These are phyloP conservation scores for Meriones psammophilus DNA, from an alignment of 2,797 vertebrate genomes.

Conservation along the genomic window DNA sequence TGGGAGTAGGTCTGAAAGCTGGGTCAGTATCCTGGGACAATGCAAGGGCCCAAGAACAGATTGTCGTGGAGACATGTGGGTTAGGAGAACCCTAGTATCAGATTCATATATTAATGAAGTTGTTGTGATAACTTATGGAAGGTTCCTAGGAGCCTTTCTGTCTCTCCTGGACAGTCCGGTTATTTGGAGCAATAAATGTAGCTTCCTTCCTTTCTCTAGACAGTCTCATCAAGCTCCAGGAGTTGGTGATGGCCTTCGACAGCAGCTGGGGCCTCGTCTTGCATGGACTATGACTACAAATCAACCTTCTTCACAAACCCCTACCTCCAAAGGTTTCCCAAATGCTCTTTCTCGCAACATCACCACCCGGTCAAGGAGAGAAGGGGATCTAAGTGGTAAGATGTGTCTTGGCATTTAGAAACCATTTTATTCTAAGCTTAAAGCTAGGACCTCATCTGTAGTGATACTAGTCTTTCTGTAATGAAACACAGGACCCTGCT, in stretches of 20 bases:
- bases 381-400: slow-evolving; percentile 91
- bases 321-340: slow-evolving; percentile 91
- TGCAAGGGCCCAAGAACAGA: background rate
- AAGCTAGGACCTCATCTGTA: background rate
- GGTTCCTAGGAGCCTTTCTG: background rate
- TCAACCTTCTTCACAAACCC: slow-evolving; percentile 90
- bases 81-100: fast-evolving
- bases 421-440: background rate
- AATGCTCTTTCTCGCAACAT: slow-evolving; percentile 87
- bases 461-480: background rate
- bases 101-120: background rate
- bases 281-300: slow-evolving; percentile 93
- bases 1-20: background rate
- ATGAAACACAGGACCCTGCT: no score
- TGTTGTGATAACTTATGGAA: background rate
- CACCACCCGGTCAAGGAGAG: slow-evolving; percentile 90
- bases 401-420: background rate
- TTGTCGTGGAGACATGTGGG: fast-evolving
- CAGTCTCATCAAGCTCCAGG: slow-evolving; percentile 89
- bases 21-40: no score
- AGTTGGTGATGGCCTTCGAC: slow-evolving; percentile 90
- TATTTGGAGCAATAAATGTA: background rate
- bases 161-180: background rate
- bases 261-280: slow-evolving; percentile 94
- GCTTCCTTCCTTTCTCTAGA: slow-evolving; percentile 80